phyloP scores from a whole-genome alignment of 2,888 invertebrate genomes.

The Oxytorus armatus region DNA sequence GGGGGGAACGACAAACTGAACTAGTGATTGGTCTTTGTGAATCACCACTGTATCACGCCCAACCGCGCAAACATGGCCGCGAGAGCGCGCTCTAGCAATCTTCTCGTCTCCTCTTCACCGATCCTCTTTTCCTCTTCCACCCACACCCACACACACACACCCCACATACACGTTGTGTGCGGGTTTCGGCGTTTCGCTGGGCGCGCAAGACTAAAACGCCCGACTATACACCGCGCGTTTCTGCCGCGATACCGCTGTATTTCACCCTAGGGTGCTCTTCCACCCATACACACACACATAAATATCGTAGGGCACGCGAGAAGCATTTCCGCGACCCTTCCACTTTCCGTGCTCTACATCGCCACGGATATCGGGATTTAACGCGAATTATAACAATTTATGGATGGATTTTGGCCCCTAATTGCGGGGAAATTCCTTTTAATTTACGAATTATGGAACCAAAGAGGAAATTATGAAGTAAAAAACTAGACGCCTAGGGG shows the following conservation, averaged over 20 bases:
- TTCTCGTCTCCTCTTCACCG: constrained; percentile 75
- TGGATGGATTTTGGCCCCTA: too few relatives aligned
- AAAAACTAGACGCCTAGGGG: too few relatives aligned
- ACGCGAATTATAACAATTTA: too few relatives aligned
- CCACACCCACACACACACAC: neutral
- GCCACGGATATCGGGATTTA: too few relatives aligned
- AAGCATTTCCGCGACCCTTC: constrained; percentile 10
- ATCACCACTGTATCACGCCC: constrained; percentile 80
- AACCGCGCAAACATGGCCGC: constrained; percentile 84
- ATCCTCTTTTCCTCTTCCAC: constrained; percentile 42
- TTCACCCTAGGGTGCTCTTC: constrained; percentile 23
- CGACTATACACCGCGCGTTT: constrained; percentile 22
- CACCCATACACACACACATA: neutral
- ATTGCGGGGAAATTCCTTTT: too few relatives aligned
- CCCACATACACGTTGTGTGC: constrained; percentile 4
- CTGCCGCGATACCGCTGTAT: neutral
- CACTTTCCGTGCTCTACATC: neutral
- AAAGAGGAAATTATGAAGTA: too few relatives aligned
- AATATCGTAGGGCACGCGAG: neutral
- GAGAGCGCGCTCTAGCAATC: constrained; percentile 69
- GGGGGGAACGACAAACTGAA: constrained; percentile 76
- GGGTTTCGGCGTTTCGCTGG: constrained; percentile 28
- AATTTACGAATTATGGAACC: too few relatives aligned
- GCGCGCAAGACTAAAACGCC: constrained; percentile 25
- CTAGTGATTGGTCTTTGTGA: constrained; percentile 80